Percentiles rank a stretch among this genome's conserved stretches.
Evolutionary conservation across 2,113 vertebrate genomes (phyloP).

Genomic region (Rana temporaria): DNA sequence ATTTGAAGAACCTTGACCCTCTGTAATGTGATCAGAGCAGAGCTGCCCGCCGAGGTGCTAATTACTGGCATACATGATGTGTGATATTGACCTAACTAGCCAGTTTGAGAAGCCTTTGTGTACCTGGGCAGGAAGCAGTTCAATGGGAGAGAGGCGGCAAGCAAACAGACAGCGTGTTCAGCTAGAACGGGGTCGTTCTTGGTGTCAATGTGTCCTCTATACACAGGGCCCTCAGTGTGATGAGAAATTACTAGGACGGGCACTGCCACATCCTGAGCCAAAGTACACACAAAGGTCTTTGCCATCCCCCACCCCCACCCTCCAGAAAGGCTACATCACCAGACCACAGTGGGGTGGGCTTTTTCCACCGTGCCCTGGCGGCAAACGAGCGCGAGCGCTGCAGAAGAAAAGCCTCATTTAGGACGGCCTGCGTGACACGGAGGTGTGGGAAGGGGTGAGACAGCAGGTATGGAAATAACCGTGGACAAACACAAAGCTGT

Average conservation of each 20-base stretch:
- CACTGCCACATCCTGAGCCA: conserved; percentile 9
- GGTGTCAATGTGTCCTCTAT: background rate
- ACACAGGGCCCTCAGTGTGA: conserved; percentile 46
- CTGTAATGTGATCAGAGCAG: background rate
- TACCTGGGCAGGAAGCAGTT: conserved; percentile 13
- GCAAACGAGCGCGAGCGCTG: background rate
- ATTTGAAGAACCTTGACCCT: background rate
- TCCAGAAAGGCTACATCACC: conserved; percentile 4
- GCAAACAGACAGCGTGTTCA: conserved; percentile 21
- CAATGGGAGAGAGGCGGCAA: background rate
- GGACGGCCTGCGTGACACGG: background rate
- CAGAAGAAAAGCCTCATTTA: conserved; percentile 50
- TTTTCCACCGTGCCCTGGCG: conserved; percentile 13
- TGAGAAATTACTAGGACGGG: conserved; percentile 38
- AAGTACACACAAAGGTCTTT: conserved; percentile 37
- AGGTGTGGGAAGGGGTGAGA: background rate
- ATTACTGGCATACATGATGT: conserved; percentile 3
- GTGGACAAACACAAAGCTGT: conserved; percentile 28
- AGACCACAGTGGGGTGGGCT: conserved; percentile 5
- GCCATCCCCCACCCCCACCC: conserved; percentile 20
- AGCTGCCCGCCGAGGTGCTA: background rate
- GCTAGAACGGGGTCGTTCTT: conserved; percentile 35
- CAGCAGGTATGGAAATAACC: background rate
- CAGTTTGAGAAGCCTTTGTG: conserved; percentile 21
- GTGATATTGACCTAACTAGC: background rate